These are phyloP conservation scores for Geococcyx californianus DNA, from an alignment of 2,113 vertebrate species.

Conservation along the genomic window DNA sequence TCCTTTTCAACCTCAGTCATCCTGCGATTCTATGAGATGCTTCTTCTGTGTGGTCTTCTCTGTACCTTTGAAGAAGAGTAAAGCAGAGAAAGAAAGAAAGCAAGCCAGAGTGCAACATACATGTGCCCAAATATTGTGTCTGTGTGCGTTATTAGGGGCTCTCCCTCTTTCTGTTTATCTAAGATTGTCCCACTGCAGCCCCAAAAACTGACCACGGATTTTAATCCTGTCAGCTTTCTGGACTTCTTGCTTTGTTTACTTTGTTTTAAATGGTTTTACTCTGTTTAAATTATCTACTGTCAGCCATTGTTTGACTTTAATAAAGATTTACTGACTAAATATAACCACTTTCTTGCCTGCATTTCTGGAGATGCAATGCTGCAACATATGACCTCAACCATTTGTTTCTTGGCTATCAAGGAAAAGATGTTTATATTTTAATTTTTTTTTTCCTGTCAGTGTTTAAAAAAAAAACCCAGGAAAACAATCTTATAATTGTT, in stretches of 20 bases:
- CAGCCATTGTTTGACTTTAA: neutral
- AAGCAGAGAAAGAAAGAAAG: neutral
- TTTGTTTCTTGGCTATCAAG: neutral
- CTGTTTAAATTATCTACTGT: neutral
- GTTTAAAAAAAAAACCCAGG: constrained; percentile 3
- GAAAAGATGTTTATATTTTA: neutral
- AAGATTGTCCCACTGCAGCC: neutral
- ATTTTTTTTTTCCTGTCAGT: neutral
- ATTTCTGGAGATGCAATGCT: neutral
- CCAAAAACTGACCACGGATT: neutral
- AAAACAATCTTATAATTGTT: neutral
- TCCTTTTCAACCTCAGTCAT: too few relatives aligned
- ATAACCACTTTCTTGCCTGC: neutral
- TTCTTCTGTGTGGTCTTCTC: neutral
- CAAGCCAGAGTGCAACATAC: neutral
- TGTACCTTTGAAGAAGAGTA: neutral
- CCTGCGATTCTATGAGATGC: neutral
- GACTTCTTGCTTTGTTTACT: neutral
- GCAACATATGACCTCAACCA: neutral
- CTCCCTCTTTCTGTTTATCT: neutral
- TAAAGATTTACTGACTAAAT: neutral
- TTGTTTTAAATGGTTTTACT: too few relatives aligned
- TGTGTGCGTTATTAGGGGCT: neutral
- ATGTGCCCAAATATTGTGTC: neutral
- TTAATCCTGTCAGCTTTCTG: neutral